phyloP scores from a whole-genome alignment of 1,140 invertebrate species.

The Brachionus koreanus region DNA sequence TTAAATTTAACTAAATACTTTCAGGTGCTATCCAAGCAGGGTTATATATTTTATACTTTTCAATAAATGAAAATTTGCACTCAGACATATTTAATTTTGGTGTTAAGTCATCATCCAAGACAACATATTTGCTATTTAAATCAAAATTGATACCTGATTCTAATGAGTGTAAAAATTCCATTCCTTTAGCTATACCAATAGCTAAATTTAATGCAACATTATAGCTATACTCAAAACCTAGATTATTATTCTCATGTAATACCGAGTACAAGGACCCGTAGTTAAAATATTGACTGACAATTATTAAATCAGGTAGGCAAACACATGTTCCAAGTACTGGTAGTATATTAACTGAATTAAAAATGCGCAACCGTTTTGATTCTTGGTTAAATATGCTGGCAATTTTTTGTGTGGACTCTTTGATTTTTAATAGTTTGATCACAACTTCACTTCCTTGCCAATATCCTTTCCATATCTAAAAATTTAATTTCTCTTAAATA shows the following conservation, averaged over 20 bases:
- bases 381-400: slow-evolving; percentile 97
- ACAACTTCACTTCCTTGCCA: slow-evolving; percentile 99
- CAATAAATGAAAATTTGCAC: slow-evolving; percentile 96
- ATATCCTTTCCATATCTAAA: slow-evolving; percentile 85
- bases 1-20: slow-evolving; percentile 57
- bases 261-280: background rate
- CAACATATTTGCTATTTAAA: slow-evolving; percentile 90
- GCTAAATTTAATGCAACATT: slow-evolving; percentile 85
- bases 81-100: slow-evolving; percentile 99
- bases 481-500: too few species aligned
- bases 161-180: slow-evolving; percentile 91
- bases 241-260: slow-evolving; percentile 50
- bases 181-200: slow-evolving; percentile 85
- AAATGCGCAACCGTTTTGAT: slow-evolving; percentile 78
- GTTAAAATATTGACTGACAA: slow-evolving; percentile 29
- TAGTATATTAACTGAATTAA: background rate
- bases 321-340: slow-evolving; percentile 1
- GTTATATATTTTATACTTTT: slow-evolving; percentile 76
- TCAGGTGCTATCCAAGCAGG: slow-evolving; percentile 98
- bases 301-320: background rate
- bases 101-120: slow-evolving; percentile 65
- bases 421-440: slow-evolving; percentile 82
- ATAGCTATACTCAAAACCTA: slow-evolving; percentile 83
- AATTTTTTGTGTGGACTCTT: slow-evolving; percentile 72
- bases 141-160: slow-evolving; percentile 79